Evolutionary conservation across 2,113 vertebrate genomes (phyloP).

Genomic region (Xiphias gladius): DNA sequence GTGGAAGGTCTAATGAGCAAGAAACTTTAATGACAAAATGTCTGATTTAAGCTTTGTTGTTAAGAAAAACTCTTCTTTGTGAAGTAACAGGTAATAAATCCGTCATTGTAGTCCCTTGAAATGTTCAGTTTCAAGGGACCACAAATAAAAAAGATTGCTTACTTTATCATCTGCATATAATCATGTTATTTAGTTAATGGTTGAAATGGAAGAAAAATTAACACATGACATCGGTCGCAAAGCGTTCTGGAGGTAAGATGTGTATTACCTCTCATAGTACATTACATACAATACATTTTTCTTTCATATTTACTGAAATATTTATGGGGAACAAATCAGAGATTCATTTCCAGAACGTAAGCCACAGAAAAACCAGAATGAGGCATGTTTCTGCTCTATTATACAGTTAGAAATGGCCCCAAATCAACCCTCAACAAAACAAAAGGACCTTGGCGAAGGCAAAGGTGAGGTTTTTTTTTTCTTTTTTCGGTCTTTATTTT

Average conservation of each 20-base stretch:
- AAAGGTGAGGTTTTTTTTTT: constrained; percentile 19
- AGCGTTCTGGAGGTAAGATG: background rate
- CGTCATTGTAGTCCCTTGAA: no score
- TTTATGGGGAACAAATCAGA: background rate
- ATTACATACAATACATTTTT: background rate
- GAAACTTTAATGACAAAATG: background rate
- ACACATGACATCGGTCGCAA: background rate
- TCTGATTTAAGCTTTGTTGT: background rate
- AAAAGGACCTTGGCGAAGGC: constrained; percentile 8
- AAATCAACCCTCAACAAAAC: constrained; percentile 12
- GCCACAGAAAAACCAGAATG: background rate
- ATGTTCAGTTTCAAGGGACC: background rate
- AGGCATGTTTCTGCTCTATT: constrained; percentile 4
- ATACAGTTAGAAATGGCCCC: background rate
- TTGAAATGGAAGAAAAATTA: background rate
- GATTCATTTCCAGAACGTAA: constrained; percentile 6
- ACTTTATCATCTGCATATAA: background rate
- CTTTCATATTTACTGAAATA: background rate
- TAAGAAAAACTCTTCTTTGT: background rate
- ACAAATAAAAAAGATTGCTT: background rate
- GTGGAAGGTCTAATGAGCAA: background rate
- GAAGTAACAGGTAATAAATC: no score
- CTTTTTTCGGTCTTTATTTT: constrained; percentile 13
- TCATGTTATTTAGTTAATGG: background rate
- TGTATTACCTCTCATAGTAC: background rate